Evolutionary conservation across 1,140 invertebrate species (phyloP).

Genomic region (Panagrolaimus sp.): DNA sequence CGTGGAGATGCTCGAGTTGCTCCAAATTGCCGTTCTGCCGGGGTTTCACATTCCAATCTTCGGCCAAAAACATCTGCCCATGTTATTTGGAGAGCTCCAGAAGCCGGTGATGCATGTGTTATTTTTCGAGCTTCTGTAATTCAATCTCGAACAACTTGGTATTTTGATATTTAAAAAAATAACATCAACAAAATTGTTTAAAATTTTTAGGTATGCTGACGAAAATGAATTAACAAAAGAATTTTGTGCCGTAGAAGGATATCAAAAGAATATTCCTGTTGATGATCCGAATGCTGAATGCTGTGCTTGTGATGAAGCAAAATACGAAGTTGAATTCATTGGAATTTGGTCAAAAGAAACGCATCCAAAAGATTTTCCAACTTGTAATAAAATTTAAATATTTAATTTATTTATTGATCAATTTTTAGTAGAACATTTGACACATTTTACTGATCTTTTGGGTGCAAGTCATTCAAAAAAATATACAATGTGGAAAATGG

Average conservation of each 20-base stretch:
- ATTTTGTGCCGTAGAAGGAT: conserved; percentile 68
- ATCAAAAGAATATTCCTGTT: conserved; percentile 69
- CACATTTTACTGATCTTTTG: conserved; percentile 95
- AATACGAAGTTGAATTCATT: conserved; percentile 70
- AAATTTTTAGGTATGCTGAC: no score
- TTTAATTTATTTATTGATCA: background rate
- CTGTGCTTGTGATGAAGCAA: conserved; percentile 75
- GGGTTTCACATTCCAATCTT: conserved; percentile 72
- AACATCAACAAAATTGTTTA: no score
- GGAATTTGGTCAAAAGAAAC: conserved; percentile 91
- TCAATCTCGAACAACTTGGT: conserved; percentile 75
- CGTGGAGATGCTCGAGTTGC: conserved; percentile 67
- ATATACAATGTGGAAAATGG: conserved; percentile 86
- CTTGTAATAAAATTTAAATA: conserved; percentile 32
- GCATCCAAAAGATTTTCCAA: conserved; percentile 92
- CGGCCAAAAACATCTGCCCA: conserved; percentile 78
- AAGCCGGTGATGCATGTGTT: conserved; percentile 74
- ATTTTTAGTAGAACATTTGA: conserved; percentile 73
- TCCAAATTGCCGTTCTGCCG: conserved; percentile 79
- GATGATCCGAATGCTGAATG: conserved; percentile 69
- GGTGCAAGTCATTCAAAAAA: conserved; percentile 84
- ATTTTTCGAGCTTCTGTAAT: conserved; percentile 78
- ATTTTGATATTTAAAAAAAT: no score
- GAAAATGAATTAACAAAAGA: conserved; percentile 73
- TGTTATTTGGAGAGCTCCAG: conserved; percentile 78